Evolutionary conservation across 2,113 vertebrate genomes (phyloP), one percentile per base, ranked within the genome.

Genomic region (Morone saxatilis): DNA sequence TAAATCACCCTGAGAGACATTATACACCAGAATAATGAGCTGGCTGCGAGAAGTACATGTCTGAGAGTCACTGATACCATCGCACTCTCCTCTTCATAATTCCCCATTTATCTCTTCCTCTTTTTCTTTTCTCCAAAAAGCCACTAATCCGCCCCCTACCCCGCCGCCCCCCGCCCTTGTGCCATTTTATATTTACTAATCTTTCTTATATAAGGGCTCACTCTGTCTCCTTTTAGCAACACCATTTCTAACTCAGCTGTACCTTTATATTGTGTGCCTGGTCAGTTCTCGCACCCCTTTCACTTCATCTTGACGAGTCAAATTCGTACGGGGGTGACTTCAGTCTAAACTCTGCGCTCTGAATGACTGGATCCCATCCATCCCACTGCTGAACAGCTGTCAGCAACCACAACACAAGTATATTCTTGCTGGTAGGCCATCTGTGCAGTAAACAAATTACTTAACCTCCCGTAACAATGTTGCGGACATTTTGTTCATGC

Each of bases 1-100:
- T 87, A 88, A 92, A 92, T 93, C 85, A 85, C 56, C 66, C 47
- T 41, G 43, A 40, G 68, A 65, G 73, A 76, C 71, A 76, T 48
- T 51, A 50, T 43, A 56, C 63, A 70, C 50, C 25, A 65, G 76
- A 90, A 75, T 80, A 90, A 91, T 86, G 80, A 83, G 76, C 76
- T 47, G 50, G 63, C 70, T 71, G 69, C 12, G 2, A 54, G 56
- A 54, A 69, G 65, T 36, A 66, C 79, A 81, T 71, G 63, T 74
- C 83, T 77, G 62, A 77, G 47, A 78, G 82, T 72, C 74, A 56
- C 81, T 36, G 78, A 89, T 73, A 83, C 45, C 36, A 76, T 88
- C 86, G 71, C 56, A 65, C 22, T 50, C 61, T 68, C 25, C 38
- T 74, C 16, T 48, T 81, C 68, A 67, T n/a, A 45, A 76, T 36